Evolutionary conservation across 37 sponge, comb jelly and placozoan species (phyloP).

Genomic region (Hormiphora californensis): DNA sequence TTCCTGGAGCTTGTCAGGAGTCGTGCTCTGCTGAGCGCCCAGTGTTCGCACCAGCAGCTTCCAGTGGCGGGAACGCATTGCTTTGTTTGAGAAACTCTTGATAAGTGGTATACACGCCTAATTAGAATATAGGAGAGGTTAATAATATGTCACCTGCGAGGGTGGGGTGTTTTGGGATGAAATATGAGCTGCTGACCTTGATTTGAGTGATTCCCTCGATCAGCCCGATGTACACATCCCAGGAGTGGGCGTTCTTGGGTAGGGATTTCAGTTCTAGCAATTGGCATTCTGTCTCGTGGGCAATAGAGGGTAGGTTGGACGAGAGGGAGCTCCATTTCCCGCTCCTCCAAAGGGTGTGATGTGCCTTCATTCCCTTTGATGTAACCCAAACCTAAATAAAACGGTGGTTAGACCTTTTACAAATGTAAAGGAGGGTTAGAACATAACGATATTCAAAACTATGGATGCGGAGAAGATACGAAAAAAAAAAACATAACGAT

Average conservation of each 20-base stretch:
- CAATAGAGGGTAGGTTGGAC: constrained; percentile 4
- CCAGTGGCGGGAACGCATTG: constrained; percentile 93
- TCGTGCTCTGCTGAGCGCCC: background rate
- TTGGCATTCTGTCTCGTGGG: constrained; percentile 44
- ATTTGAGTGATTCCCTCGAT: constrained; percentile 23
- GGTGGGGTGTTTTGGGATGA: too few species aligned
- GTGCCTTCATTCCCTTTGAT: constrained; percentile 45
- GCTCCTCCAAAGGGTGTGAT: constrained; percentile 41
- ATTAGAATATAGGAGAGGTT: too few species aligned
- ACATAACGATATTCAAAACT: too few species aligned
- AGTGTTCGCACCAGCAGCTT: constrained; percentile 73
- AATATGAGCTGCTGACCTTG: background rate
- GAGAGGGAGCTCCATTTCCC: constrained; percentile 30
- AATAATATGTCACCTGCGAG: too few species aligned
- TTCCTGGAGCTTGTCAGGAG: constrained; percentile 33
- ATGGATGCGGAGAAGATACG: too few species aligned
- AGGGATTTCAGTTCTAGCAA: constrained; percentile 36
- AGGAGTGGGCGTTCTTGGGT: constrained; percentile 18
- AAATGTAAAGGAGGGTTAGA: background rate
- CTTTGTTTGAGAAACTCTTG: constrained; percentile 59
- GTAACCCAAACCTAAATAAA: constrained; percentile 23
- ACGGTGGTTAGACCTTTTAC: background rate
- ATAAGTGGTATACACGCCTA: constrained; percentile 61
- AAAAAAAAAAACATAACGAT: too few species aligned
- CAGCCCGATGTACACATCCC: constrained; percentile 43